Percentiles rank a stretch among this genome's conserved stretches.
Conservation (phyloP, 2,888 invertebrate species). For the Sinelater perroti region DNA sequence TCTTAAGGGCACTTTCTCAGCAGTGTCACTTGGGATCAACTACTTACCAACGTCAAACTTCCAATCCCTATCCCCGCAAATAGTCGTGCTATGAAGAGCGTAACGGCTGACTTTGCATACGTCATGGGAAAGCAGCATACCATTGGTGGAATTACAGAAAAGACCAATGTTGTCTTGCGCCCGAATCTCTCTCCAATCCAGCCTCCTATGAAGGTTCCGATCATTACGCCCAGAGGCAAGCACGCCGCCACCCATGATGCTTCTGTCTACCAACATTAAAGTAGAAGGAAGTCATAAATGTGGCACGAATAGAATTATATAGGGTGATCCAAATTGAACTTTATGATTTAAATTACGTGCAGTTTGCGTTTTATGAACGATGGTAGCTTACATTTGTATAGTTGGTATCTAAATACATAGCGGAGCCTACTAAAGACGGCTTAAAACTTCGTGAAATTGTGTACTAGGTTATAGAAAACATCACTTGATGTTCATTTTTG, state of each 20-base stretch:
- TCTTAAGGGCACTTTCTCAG: background rate
- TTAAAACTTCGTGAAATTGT: no score
- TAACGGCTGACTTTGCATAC: conserved; percentile 52
- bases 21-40: conserved; percentile 2
- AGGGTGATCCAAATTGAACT: no score
- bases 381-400: no score
- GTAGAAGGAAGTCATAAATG: background rate
- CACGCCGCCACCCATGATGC: conserved; percentile 68
- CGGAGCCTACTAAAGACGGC: no score
- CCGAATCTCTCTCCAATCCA: conserved; percentile 66
- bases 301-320: no score
- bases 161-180: conserved; percentile 64
- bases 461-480: no score
- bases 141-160: conserved; percentile 63
- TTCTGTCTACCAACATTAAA: conserved; percentile 57
- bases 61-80: conserved; percentile 76
- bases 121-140: conserved; percentile 62
- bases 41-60: conserved; percentile 57
- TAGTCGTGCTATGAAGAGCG: conserved; percentile 69
- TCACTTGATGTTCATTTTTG: no score
- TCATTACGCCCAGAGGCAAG: conserved; percentile 64
- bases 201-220: conserved; percentile 66
- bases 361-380: no score
- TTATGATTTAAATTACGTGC: no score
- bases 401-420: no score